Conservation (phyloP, 2,797 vertebrate species). For the Tokudaia muenninki region DNA sequence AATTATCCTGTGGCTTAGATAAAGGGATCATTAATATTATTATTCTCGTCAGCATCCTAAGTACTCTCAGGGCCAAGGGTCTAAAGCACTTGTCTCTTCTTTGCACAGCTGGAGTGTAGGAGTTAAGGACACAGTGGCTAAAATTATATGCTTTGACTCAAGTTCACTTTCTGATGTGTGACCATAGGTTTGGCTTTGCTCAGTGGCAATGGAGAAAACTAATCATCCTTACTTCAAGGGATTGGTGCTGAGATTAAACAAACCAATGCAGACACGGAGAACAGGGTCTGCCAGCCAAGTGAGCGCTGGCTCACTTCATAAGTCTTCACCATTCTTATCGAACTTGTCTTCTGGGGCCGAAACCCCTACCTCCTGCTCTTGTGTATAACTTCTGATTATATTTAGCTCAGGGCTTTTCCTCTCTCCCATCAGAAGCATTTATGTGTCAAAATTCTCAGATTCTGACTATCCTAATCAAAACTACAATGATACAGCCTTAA, state of each 20-base stretch:
- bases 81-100: not conserved
- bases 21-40: not conserved
- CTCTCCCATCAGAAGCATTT: not conserved
- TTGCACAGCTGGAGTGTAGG: not conserved
- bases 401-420: not conserved
- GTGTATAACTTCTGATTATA: conserved; percentile 16
- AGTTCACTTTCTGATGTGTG: not conserved
- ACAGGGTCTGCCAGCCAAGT: not conserved
- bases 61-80: not conserved
- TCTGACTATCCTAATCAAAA: conserved; percentile 46
- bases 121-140: not conserved
- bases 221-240: not conserved
- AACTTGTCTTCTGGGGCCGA: not conserved
- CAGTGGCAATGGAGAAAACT: not conserved
- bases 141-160: not conserved
- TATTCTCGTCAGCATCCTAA: not conserved
- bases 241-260: not conserved
- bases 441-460: conserved; percentile 41
- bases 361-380: not conserved
- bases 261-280: not conserved
- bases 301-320: not conserved
- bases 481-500: conserved; percentile 28
- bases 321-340: not conserved
- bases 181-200: not conserved
- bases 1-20: not conserved